These are phyloP conservation scores for Ips typographus DNA, from an alignment of 1,140 invertebrate genomes.

Conservation along the genomic window DNA sequence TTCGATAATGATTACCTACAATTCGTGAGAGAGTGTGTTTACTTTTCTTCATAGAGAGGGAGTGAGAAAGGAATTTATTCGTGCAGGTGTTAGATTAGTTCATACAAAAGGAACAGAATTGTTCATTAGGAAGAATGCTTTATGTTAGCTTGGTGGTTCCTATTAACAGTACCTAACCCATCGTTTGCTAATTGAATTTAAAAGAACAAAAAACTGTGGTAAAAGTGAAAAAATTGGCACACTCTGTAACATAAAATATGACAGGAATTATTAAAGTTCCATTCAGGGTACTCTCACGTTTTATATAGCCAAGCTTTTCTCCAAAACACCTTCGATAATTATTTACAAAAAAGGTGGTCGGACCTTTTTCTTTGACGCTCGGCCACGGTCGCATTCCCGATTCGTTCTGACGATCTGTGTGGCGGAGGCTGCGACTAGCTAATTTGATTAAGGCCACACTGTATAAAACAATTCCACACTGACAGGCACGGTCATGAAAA, in stretches of 20 bases:
- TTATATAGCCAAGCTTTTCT: slow-evolving; percentile 3
- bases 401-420: slow-evolving; percentile 34
- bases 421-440: slow-evolving; percentile 24
- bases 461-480: slow-evolving; percentile 36
- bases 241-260: background rate
- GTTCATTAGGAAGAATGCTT: too few species aligned
- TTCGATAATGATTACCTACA: slow-evolving; percentile 25
- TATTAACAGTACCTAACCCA: too few species aligned
- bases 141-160: too few species aligned
- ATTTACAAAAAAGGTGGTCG: slow-evolving; percentile 23
- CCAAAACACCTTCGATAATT: slow-evolving; percentile 12
- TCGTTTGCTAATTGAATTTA: too few species aligned
- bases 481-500: slow-evolving; percentile 22
- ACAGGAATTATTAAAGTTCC: background rate
- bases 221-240: too few species aligned
- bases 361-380: slow-evolving; percentile 27
- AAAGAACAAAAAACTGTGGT: too few species aligned
- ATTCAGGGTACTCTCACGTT: background rate
- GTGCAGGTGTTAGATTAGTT: too few species aligned
- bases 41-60: too few species aligned
- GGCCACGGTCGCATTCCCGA: slow-evolving; percentile 33
- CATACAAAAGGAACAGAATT: too few species aligned
- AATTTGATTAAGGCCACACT: slow-evolving; percentile 36
- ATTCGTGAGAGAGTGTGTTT: background rate
- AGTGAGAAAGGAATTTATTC: too few species aligned